These are phyloP conservation scores for Hoplias malabaricus DNA, from an alignment of 2,113 vertebrate species.

Conservation along the genomic window DNA sequence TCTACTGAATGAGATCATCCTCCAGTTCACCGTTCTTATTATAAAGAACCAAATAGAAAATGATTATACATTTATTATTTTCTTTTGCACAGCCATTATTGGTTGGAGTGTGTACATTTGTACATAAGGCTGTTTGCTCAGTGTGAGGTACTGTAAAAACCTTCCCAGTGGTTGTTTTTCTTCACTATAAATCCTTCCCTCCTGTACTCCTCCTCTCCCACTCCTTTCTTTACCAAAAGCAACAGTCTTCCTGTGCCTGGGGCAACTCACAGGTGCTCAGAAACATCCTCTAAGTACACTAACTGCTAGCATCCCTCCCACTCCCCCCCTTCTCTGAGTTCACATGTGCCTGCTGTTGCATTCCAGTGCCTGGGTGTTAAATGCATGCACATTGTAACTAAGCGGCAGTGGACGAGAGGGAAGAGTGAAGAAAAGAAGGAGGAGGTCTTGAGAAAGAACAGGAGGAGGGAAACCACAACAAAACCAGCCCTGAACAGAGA, in stretches of 20 bases:
- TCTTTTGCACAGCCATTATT: too few relatives aligned
- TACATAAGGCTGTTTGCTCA: not conserved
- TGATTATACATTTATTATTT: too few relatives aligned
- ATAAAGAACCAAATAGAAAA: too few relatives aligned
- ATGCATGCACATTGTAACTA: constrained; percentile 36
- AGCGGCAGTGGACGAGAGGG: constrained; percentile 9
- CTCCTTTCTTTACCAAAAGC: not conserved
- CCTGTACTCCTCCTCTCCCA: not conserved
- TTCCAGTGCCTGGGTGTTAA: constrained; percentile 43
- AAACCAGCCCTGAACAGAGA: constrained; percentile 17
- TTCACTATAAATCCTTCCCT: constrained; percentile 3
- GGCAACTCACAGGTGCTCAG: constrained; percentile 32
- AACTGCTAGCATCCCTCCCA: not conserved
- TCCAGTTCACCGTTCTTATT: too few relatives aligned
- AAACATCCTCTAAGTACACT: constrained; percentile 36
- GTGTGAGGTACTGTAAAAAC: not conserved
- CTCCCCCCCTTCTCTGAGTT: not conserved
- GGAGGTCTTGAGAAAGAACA: not conserved
- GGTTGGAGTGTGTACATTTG: too few relatives aligned
- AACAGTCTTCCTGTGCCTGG: constrained; percentile 20
- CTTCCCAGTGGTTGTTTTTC: constrained; percentile 13
- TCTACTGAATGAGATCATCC: too few relatives aligned
- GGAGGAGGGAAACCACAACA: constrained; percentile 47
- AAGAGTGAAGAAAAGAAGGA: not conserved
- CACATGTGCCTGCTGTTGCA: constrained; percentile 33